A percentile compares a stretch with the other conserved stretches of the same genome.
These are phyloP conservation scores for Cnemophilus loriae DNA, from an alignment of 2,113 vertebrate genomes.

Conservation along the genomic window DNA sequence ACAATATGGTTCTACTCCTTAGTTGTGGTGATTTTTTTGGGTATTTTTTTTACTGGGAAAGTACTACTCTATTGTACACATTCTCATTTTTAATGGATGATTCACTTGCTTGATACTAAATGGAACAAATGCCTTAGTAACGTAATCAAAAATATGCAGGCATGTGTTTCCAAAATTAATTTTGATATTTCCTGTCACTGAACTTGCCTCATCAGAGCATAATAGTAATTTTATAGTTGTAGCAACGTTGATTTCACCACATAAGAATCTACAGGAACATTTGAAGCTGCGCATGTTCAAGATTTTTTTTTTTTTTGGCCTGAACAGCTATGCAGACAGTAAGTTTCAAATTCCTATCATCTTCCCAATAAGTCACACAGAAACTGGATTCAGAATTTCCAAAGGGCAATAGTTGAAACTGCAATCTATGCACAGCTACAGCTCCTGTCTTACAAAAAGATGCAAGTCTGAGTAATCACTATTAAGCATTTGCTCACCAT, in stretches of 20 bases:
- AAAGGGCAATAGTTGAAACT: not conserved
- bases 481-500: not conserved
- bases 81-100: slow-evolving; percentile 48
- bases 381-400: slow-evolving; percentile 2
- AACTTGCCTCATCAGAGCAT: slow-evolving; percentile 65
- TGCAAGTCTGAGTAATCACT: slow-evolving; percentile 4
- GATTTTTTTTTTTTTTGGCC: slow-evolving; percentile 7
- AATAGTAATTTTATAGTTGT: slow-evolving; percentile 53
- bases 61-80: not conserved
- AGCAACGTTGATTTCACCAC: slow-evolving; percentile 58
- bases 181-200: slow-evolving; percentile 68
- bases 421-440: not conserved
- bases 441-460: not conserved
- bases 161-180: slow-evolving; percentile 66
- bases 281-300: slow-evolving; percentile 11
- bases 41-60: not conserved
- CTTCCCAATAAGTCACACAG: not conserved
- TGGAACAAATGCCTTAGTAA: slow-evolving; percentile 43
- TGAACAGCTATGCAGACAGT: slow-evolving; percentile 18
- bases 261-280: slow-evolving; percentile 46
- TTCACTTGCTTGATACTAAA: slow-evolving; percentile 46
- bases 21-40: not conserved
- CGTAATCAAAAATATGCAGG: slow-evolving; percentile 56
- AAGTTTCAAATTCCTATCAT: not conserved
- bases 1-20: not conserved